Evolutionary conservation across 2,888 invertebrate species (phyloP).

Genomic region (Nesidiocoris tenuis): DNA sequence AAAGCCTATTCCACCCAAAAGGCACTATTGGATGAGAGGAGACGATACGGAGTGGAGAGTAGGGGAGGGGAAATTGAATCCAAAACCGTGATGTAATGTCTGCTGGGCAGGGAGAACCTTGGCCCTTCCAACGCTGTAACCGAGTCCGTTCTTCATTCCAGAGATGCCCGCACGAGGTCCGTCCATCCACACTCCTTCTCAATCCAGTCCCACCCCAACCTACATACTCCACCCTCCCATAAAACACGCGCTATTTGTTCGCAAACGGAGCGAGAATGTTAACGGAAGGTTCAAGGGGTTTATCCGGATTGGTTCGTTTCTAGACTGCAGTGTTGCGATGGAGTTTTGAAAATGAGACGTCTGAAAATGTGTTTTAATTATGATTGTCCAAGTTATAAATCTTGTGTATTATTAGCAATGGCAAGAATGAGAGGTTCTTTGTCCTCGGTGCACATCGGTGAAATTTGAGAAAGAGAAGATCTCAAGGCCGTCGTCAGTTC

Average conservation of each 20-base stretch:
- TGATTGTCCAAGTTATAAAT: no score
- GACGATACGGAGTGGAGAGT: background rate
- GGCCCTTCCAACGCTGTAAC: background rate
- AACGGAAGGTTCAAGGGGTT: background rate
- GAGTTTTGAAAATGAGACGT: no score
- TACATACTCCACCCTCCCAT: conserved; percentile 9
- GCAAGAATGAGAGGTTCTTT: no score
- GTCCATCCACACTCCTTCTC: background rate
- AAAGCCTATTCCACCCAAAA: background rate
- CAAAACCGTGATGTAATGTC: conserved; percentile 36
- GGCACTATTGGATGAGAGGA: background rate
- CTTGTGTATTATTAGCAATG: no score
- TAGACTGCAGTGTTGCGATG: no score
- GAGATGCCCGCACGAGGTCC: conserved; percentile 23
- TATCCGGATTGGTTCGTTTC: background rate
- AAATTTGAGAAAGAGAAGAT: no score
- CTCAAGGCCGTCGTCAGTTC: no score
- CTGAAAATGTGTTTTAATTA: no score
- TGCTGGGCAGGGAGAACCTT: background rate
- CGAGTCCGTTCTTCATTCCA: conserved; percentile 13
- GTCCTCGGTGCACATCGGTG: no score
- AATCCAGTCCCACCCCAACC: background rate
- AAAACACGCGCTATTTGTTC: conserved; percentile 36
- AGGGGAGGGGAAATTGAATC: conserved; percentile 28
- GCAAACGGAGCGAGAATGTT: conserved; percentile 21